Percentiles rank a stretch among this genome's conserved stretches.
These are phyloP conservation scores for Micrastur ruficollis DNA, from an alignment of 2,797 vertebrate species.

Conservation along the genomic window DNA sequence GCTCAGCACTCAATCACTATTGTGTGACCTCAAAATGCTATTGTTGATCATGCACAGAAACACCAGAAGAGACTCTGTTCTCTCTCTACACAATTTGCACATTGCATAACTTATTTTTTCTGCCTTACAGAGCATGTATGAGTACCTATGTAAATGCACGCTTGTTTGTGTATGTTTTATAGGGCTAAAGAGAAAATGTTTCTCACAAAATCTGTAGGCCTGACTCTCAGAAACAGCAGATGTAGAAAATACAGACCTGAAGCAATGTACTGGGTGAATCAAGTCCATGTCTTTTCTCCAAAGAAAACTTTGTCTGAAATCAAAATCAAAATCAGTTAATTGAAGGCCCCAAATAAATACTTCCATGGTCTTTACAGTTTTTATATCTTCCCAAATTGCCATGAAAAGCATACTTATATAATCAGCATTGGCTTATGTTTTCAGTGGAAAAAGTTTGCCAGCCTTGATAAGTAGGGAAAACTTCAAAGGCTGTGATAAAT, in stretches of 20 bases:
- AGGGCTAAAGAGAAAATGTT: background rate
- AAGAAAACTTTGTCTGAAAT: background rate
- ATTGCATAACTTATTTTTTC: background rate
- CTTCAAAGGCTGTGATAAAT: constrained; percentile 45
- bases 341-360: background rate
- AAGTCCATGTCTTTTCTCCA: background rate
- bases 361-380: background rate
- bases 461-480: background rate
- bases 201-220: background rate
- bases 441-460: background rate
- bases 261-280: background rate
- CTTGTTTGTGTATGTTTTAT: background rate
- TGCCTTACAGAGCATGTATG: background rate
- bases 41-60: background rate
- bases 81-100: background rate
- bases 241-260: background rate
- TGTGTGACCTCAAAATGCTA: background rate
- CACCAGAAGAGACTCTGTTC: background rate
- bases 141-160: background rate
- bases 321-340: constrained; percentile 13
- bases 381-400: background rate
- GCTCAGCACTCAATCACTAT: background rate
- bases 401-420: background rate
- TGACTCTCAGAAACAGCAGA: background rate
- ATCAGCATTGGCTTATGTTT: background rate